These are phyloP conservation scores for Falco concolor DNA, from an alignment of 2,797 vertebrate species.

Conservation along the genomic window DNA sequence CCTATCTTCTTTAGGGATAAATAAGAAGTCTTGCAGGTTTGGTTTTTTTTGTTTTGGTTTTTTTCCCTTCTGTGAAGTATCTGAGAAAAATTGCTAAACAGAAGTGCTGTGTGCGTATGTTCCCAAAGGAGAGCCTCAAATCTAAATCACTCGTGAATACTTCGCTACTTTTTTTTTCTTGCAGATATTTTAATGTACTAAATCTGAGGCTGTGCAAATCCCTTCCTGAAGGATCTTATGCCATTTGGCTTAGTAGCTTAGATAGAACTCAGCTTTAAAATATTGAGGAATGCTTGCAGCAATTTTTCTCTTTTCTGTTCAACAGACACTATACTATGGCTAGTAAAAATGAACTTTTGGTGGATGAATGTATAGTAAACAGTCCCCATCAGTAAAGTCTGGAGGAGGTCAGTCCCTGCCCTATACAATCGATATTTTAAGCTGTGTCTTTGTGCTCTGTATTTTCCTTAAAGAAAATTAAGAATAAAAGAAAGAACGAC, in stretches of 20 bases:
- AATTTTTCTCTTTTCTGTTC: neutral
- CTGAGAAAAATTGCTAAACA: neutral
- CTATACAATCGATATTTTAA: neutral
- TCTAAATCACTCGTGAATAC: neutral
- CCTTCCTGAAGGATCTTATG: neutral
- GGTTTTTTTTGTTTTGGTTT: neutral
- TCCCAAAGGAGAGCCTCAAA: neutral
- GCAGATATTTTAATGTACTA: neutral
- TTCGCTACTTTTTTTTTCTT: neutral
- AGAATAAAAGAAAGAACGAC: neutral
- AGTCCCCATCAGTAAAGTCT: neutral
- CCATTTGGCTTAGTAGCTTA: neutral
- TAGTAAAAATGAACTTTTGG: neutral
- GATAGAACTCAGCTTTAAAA: neutral
- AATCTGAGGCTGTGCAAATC: neutral
- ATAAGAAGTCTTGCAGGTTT: neutral
- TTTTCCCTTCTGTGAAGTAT: neutral
- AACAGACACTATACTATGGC: neutral
- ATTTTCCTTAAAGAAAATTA: neutral
- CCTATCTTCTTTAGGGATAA: neutral
- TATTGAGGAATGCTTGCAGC: neutral
- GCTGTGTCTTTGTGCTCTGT: neutral
- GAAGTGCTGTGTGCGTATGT: neutral
- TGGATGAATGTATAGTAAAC: neutral
- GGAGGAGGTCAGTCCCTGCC: neutral